Evolutionary conservation across 2,888 invertebrate species (phyloP).

Genomic region (Teleogryllus oceanicus): DNA sequence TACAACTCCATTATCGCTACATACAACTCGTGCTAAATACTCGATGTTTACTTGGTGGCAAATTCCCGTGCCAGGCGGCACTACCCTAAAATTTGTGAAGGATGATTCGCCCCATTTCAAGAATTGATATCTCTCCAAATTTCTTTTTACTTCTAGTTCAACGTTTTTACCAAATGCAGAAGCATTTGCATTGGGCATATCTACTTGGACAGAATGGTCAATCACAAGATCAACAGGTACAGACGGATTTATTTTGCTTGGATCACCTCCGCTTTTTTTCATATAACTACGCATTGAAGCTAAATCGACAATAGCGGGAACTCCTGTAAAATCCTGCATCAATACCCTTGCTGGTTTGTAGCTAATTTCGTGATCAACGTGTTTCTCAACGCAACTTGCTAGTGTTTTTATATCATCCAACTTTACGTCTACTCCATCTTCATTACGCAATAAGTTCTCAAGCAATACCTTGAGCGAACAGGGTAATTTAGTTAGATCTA

Average conservation of each 20-base stretch:
- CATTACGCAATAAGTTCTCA: not conserved
- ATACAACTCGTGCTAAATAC: slow-evolving; percentile 32
- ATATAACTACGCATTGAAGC: slow-evolving; percentile 12
- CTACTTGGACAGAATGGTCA: slow-evolving; percentile 20
- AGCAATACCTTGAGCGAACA: not conserved
- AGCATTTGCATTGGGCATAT: not conserved
- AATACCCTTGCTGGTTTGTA: slow-evolving; percentile 18
- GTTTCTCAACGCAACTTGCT: not conserved
- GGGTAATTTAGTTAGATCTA: not conserved
- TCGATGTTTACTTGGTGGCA: slow-evolving; percentile 34
- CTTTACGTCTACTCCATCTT: not conserved
- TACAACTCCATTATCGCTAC: slow-evolving; percentile 24
- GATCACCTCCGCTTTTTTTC: not conserved
- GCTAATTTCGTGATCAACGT: slow-evolving; percentile 21
- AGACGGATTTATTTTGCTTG: slow-evolving; percentile 18
- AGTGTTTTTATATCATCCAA: not conserved
- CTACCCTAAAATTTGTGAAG: slow-evolving; percentile 18
- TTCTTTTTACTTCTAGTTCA: not conserved
- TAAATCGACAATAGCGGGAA: slow-evolving; percentile 19
- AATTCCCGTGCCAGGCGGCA: slow-evolving; percentile 31
- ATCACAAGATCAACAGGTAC: slow-evolving; percentile 21
- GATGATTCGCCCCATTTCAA: not conserved
- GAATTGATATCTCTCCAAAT: slow-evolving; percentile 11
- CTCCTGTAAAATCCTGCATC: slow-evolving; percentile 26
- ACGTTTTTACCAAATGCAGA: slow-evolving; percentile 21